Evolutionary conservation across 2,113 vertebrate genomes (phyloP), one percentile per base, ranked within the genome.

Genomic region (Nothocercus julius): DNA sequence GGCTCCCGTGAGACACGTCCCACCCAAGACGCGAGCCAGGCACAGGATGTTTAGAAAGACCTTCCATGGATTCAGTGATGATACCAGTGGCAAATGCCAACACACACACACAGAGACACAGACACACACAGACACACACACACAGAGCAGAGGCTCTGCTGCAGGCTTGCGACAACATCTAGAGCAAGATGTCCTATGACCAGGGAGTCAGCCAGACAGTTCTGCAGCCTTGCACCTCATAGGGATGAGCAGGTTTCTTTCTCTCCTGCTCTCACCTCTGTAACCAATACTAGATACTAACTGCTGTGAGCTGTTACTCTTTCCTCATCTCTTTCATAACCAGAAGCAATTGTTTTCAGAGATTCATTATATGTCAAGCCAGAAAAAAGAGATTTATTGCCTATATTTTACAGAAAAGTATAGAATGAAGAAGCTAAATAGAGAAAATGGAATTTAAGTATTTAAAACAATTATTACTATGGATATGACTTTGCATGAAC

Each of bases 21-120:
- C 30, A 4, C 47, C 18, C 11, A 2, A 36, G 51, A 53, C 28
- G 42, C 0, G 1, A 79, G 21, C 16, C 25, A 32, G 12, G 9
- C 70, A 32, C 72, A 15, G 40, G 44, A 74, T 54, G 40, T 64
- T 38, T 40, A 69, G 8, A 5, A 10, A 42, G 30, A 13, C 2
- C 0, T 80, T 87, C 74, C 56, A 82, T 11, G 59, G 13, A 1
- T 5, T 24, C 59, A 32, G 24, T 66, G 47, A 66, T 30, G 22
- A 25, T 32, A 38, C 44, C 27, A 51, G 20, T 53, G 28, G 22
- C 47, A 76, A 64, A 76, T 42, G 72, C 22, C 82, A 74, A 5
- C 34, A 47, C 24, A 49, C 25, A 74, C 47, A 83, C 47, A 89
- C 77, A 18, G 5, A n/a, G 3, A 5, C 34, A 47, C 24, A 49